Evolutionary conservation across 2,888 invertebrate species (phyloP).

Genomic region (Hyposoter dolosus): DNA sequence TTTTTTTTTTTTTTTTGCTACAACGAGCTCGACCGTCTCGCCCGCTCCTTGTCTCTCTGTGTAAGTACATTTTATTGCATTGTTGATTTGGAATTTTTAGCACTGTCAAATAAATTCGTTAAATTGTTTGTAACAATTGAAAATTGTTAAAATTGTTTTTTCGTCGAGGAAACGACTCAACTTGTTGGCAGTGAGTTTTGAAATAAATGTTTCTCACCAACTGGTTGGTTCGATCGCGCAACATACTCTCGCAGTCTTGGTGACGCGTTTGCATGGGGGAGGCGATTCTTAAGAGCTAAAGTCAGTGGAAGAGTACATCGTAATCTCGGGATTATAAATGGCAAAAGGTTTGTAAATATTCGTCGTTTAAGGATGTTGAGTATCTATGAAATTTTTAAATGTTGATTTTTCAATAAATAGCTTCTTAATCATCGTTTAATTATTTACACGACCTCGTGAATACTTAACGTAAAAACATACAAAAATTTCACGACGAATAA

Average conservation of each 20-base stretch:
- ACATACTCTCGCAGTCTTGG: slow-evolving; percentile 47
- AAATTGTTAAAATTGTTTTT: not conserved
- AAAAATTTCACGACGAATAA: no score
- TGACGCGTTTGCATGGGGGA: slow-evolving; percentile 33
- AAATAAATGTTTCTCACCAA: slow-evolving; percentile 28
- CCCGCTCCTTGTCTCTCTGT: slow-evolving; percentile 64
- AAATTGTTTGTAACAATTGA: slow-evolving; percentile 5
- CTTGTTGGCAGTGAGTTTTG: slow-evolving; percentile 76
- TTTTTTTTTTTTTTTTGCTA: slow-evolving; percentile 57
- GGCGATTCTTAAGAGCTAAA: slow-evolving; percentile 66
- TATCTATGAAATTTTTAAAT: no score
- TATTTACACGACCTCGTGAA: no score
- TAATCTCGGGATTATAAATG: slow-evolving; percentile 47
- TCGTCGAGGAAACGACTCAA: slow-evolving; percentile 75
- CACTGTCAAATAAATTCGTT: slow-evolving; percentile 70
- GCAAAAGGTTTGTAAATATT: slow-evolving; percentile 59
- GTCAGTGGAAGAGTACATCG: slow-evolving; percentile 67
- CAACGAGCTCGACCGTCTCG: slow-evolving; percentile 22
- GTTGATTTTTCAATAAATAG: no score
- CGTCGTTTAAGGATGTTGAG: no score
- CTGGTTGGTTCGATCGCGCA: slow-evolving; percentile 29
- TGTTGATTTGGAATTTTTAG: slow-evolving; percentile 83
- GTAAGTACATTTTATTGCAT: slow-evolving; percentile 84
- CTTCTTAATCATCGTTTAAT: no score
- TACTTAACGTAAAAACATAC: no score